phyloP scores from a whole-genome alignment of 2,797 vertebrate species.

The Pseudochromis fuscus region DNA sequence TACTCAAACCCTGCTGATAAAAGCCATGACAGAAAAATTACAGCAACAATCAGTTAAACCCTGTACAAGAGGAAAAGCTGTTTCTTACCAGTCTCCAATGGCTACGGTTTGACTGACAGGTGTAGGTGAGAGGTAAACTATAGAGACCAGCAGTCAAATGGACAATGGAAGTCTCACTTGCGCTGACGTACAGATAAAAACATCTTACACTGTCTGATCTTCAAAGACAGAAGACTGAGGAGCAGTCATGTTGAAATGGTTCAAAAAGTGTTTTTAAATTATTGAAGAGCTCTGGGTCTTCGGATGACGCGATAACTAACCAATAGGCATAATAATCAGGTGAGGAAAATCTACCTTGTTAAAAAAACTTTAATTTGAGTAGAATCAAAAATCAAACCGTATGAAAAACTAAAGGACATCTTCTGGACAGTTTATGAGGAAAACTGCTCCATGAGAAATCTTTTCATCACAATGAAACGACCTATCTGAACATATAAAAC shows the following conservation, averaged over 20 bases:
- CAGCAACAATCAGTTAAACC: slow-evolving; percentile 76
- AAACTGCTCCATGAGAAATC: slow-evolving; percentile 23
- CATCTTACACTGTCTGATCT: slow-evolving; percentile 75
- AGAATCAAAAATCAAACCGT: slow-evolving; percentile 3
- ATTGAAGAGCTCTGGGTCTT: slow-evolving; percentile 63
- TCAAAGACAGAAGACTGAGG: slow-evolving; percentile 75
- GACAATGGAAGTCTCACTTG: slow-evolving; percentile 69
- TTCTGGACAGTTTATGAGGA: background rate
- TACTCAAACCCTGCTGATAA: slow-evolving; percentile 72
- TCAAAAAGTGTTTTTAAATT: slow-evolving; percentile 71
- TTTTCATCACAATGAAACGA: slow-evolving; percentile 47
- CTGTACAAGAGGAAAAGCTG: slow-evolving; percentile 59
- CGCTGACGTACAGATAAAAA: slow-evolving; percentile 67
- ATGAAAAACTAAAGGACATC: background rate
- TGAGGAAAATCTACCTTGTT: slow-evolving; percentile 18
- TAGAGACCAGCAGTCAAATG: slow-evolving; percentile 79
- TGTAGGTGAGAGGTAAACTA: slow-evolving; percentile 70
- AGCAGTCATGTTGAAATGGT: slow-evolving; percentile 70
- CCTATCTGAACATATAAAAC: slow-evolving; percentile 47
- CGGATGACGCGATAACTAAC: slow-evolving; percentile 62
- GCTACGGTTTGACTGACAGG: slow-evolving; percentile 72
- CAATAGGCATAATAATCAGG: slow-evolving; percentile 40
- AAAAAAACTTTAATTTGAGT: slow-evolving; percentile 9
- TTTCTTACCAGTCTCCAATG: slow-evolving; percentile 56
- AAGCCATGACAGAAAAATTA: slow-evolving; percentile 83